A percentile compares a stretch with the other conserved stretches of the same genome.
phyloP scores from a whole-genome alignment of 2,113 vertebrate species.

The Clarias magur region DNA sequence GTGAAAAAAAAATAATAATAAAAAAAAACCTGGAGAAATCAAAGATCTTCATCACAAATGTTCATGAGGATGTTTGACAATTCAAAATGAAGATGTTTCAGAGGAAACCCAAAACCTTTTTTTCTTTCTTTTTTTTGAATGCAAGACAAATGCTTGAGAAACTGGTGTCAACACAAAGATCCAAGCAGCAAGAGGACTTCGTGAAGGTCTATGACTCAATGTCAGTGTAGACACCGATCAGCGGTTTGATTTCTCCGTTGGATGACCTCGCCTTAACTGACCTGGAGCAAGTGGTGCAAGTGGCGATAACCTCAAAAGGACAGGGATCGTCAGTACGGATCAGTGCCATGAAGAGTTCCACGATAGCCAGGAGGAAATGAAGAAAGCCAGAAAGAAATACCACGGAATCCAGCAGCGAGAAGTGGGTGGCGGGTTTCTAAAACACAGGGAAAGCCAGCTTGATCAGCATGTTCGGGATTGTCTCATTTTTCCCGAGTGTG shows the following conservation, averaged over 20 bases:
- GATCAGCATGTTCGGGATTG: neutral
- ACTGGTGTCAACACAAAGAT: too few relatives aligned
- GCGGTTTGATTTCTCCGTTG: neutral
- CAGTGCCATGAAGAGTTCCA: slow-evolving; percentile 39
- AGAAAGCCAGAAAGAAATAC: slow-evolving; percentile 24
- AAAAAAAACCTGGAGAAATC: slow-evolving; percentile 22
- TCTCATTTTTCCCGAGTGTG: neutral
- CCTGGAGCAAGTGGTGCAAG: neutral
- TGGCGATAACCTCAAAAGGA: neutral
- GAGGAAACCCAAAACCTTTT: neutral
- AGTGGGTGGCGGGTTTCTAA: slow-evolving; percentile 31
- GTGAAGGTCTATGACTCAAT: too few relatives aligned
- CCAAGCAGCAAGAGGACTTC: neutral
- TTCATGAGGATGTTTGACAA: slow-evolving; percentile 34
- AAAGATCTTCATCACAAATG: slow-evolving; percentile 45
- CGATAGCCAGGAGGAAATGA: neutral
- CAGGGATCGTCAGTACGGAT: slow-evolving; percentile 3
- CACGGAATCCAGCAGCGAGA: slow-evolving; percentile 43
- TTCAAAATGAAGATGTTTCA: slow-evolving; percentile 37
- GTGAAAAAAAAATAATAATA: neutral
- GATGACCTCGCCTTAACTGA: neutral
- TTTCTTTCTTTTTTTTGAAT: too few relatives aligned
- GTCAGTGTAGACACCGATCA: too few relatives aligned
- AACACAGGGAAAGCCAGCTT: slow-evolving; percentile 8
- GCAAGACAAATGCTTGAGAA: slow-evolving; percentile 35